A percentile compares a stretch with the other conserved stretches of the same genome.
phyloP scores from a whole-genome alignment of 2,797 vertebrate genomes.

The Rhinoraja longicauda region DNA sequence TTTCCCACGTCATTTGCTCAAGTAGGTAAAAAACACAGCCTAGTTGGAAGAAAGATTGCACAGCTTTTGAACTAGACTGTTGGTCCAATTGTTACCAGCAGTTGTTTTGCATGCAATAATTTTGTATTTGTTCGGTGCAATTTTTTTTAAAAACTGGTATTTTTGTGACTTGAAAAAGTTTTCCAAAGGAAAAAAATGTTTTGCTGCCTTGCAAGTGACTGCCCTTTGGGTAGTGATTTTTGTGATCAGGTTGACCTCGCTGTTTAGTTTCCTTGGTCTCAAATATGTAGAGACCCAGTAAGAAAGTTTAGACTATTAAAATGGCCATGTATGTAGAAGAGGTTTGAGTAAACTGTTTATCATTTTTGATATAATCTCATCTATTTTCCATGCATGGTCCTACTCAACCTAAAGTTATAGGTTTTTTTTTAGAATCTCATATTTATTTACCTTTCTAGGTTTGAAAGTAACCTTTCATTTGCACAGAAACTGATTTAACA shows the following conservation, averaged over 20 bases:
- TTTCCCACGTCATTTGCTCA: background rate
- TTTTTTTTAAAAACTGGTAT: background rate
- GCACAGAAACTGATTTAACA: background rate
- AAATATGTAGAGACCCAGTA: background rate
- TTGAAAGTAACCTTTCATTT: background rate
- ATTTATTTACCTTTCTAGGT: background rate
- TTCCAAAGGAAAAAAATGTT: background rate
- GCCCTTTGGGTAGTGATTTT: background rate
- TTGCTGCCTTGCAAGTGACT: background rate
- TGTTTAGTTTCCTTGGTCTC: background rate
- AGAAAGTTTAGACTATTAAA: conserved; percentile 13
- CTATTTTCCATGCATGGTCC: background rate
- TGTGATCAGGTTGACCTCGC: background rate
- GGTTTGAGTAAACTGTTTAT: background rate
- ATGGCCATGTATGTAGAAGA: background rate
- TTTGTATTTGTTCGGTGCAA: background rate
- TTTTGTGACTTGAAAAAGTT: background rate
- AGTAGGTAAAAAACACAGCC: background rate
- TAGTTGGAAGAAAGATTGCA: background rate
- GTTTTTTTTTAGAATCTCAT: background rate
- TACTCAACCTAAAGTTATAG: background rate
- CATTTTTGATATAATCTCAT: background rate
- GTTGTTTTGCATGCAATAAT: background rate
- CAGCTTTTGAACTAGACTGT: background rate
- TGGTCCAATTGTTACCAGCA: background rate